Evolutionary conservation across 2,888 invertebrate species (phyloP).

Genomic region (Drosophila atripex): DNA sequence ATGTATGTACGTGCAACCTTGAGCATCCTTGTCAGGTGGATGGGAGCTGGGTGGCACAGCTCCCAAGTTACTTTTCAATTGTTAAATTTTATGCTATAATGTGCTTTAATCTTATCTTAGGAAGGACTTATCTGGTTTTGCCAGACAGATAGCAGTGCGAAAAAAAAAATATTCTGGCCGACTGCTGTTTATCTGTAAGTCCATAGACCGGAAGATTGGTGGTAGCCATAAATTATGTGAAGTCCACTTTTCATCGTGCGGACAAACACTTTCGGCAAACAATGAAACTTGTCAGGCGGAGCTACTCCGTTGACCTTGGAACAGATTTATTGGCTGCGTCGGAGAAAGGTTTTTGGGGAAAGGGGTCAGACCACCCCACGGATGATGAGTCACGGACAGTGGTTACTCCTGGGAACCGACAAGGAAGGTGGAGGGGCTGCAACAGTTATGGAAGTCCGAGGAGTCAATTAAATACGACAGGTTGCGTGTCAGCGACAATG

Average conservation of each 20-base stretch:
- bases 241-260: constrained; percentile 16
- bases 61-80: constrained; percentile 11
- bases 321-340: constrained; percentile 44
- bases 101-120: constrained; percentile 48
- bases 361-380: constrained; percentile 11
- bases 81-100: background rate
- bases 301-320: constrained; percentile 47
- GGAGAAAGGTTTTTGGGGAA: constrained; percentile 7
- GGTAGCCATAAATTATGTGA: constrained; percentile 22
- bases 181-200: constrained; percentile 4
- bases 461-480: constrained; percentile 15
- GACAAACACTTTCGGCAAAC: constrained; percentile 20
- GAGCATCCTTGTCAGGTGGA: constrained; percentile 12
- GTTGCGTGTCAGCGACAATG: constrained; percentile 51
- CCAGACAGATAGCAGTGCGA: constrained; percentile 16
- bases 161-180: background rate
- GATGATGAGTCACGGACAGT: constrained; percentile 27
- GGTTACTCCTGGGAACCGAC: constrained; percentile 4
- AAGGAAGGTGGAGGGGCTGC: background rate
- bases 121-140: constrained; percentile 32
- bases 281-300: constrained; percentile 33
- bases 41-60: background rate
- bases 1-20: constrained; percentile 44
- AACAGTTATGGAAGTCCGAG: constrained; percentile 9
- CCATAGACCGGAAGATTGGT: constrained; percentile 7